Base-by-base conservation (phyloP, 2,888 invertebrate species). In the Uloborus plumipes region DNA sequence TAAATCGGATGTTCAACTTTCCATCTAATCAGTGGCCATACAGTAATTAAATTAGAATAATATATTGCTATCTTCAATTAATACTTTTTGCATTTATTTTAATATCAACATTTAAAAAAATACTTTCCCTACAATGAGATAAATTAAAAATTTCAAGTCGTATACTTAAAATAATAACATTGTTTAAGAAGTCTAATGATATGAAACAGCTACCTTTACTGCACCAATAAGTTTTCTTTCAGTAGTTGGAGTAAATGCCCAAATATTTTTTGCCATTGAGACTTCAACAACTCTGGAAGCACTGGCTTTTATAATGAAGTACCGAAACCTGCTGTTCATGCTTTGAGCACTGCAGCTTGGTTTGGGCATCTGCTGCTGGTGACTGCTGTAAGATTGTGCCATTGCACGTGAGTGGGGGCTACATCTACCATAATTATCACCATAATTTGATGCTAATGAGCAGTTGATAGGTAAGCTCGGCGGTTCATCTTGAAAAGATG, bases 301-400 rank as follows among this genome's bases (percentile, higher is more conserved):
- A 53, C 90, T 91, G 18, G 92, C 92, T 87, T 91, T 92, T 87
- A 92, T 92, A 67, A 94, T 89, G 86, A 93, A 92, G 88, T 92
- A 93, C 31, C 86, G 74, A 15, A 75, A 55, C 62, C 62, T 81
- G 18, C 64, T 79, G 15, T 62, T 62, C n/a, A n/a, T 20, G 53
- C 39, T 50, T 31, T 59, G 55, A n/a, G 53, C 2, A 47, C 39
- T 70, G 11, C 26, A 65, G 47, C 75, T 76, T 16, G 51, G n/a
- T 18, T 80, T 79, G 31, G 66, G 39, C 65, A 71, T 61, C 51
- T 69, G 76, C 58, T 69, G 76, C 16, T 61, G 14, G 13, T 22
- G 59, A 50, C 26, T 73, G 61, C 39, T 70, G 22, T 67, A 76
- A 16, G 77, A 50, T 1, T 74, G 67, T 11, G 85, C 77, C 59